Base-by-base conservation (phyloP, 2,113 vertebrate species). In the Psittacus erithacus region DNA sequence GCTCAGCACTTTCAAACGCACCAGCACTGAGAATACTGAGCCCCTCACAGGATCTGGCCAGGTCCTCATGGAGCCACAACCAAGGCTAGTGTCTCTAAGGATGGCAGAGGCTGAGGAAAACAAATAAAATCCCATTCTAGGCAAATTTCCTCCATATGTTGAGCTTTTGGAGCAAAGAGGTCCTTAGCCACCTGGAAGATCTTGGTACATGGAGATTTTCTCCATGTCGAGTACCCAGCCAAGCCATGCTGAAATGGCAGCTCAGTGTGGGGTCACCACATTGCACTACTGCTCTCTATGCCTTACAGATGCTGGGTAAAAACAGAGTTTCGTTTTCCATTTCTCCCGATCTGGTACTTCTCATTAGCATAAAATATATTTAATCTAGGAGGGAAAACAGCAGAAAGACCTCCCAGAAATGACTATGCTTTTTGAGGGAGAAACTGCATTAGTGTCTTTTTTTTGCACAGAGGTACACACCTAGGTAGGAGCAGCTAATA, bases 11-110 rank as follows among this genome's bases (percentile, higher is more conserved):
- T 84, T 43, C 1, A 5, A 80, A 82, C 73, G 52, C 27, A 49
- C 10, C 6, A 4, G 23, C 4, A 7, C 70, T 46, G 64, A 76
- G 57, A 46, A 35, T 33, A 44, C 41, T 8, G 25, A 80, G 64
- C 8, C 77, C 46, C 50, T 67, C 2, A 0, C 35, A 79, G 76
- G 27, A 68, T 55, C 46, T 1, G 7, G 14, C 6, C 28, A 16
- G 27, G 41, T 77, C 50, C 49, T 28, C 7, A 2, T 0, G 0
- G 46, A 75, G 43, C 12, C 59, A 69, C 39, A 43, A 22, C 11
- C 1, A 5, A 24, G 19, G 7, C 35, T 38, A 11, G 13, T 47
- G 75, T 68, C 62, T 71, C 9, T 65, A 28, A 57, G 25, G 33
- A 44, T 29, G 63, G 17, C 70, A 69, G 41, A 43, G 28, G 29